Evolutionary conservation across 2,797 vertebrate species (phyloP), one percentile per base, ranked within the genome.

Genomic region (Babyrousa celebensis): DNA sequence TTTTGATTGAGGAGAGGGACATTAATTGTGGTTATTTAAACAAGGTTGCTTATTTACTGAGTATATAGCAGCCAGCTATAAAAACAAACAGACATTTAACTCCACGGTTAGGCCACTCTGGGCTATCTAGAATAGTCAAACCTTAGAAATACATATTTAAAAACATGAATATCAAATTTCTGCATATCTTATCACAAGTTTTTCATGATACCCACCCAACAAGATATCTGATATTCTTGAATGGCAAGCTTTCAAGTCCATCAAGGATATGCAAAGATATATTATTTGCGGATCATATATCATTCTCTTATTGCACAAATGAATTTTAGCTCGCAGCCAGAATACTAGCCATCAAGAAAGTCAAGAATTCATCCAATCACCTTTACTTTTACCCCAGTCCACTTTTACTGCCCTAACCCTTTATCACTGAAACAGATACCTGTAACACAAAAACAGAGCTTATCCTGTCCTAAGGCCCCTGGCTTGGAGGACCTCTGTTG

Each of bases 1-100:
- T 43, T 48, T 52, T 80, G 48, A 84, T 11, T 58, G 7, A 65
- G 21, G 17, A 25, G 29, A 54, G 11, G 15, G 43, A 60, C 17
- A 89, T 67, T 92, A 84, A 62, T 92, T 5, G 3, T 74, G 12
- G 29, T 86, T 25, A 85, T 95, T 96, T 84, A 84, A 93, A 96
- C 0, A 84, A 12, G 6, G 71, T 71, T 94, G 12, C 25, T 65
- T 32, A 77, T 89, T 85, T 85, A 94, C n/a, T n/a, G 62, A 65
- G 10, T 78, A 21, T 78, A 4, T 12, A 82, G 16, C 3, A 89
- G 6, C 70, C 86, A 74, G 18, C 12, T 71, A 18, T 71, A 52
- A 72, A 92, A 87, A 86, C 52, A 85, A 95, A 90, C 11, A 83
- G 23, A 56, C 32, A 83, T 63, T 17, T 82, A 84, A 15, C 16